A percentile compares a stretch with the other conserved stretches of the same genome.
phyloP scores from a whole-genome alignment of 2,888 invertebrate genomes.

The Axea sp. region DNA sequence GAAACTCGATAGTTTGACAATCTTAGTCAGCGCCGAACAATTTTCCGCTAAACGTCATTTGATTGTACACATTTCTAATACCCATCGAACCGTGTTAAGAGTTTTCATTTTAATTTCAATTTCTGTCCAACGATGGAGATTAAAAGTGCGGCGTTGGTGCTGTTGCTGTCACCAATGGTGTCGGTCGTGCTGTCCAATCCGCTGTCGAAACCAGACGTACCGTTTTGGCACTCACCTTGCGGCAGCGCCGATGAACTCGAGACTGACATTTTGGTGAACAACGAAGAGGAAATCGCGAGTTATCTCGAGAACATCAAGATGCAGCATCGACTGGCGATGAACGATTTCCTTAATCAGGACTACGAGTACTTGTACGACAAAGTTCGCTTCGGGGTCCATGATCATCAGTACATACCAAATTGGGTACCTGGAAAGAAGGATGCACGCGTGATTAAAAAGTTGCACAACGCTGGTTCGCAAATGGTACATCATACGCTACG shows the following conservation, averaged over 20 bases:
- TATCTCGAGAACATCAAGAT: constrained; percentile 69
- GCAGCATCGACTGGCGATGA: constrained; percentile 73
- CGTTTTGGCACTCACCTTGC: constrained; percentile 75
- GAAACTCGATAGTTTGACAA: constrained; percentile 77
- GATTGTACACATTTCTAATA: constrained; percentile 9
- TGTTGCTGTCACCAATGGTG: constrained; percentile 12
- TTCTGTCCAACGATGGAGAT: constrained; percentile 15
- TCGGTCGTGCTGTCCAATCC: constrained; percentile 55
- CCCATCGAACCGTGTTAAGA: too few species aligned
- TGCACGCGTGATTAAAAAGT: constrained; percentile 67
- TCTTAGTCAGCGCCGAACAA: constrained; percentile 72
- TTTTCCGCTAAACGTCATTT: constrained; percentile 46
- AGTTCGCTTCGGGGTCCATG: constrained; percentile 72
- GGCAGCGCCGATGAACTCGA: constrained; percentile 67
- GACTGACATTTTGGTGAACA: constrained; percentile 37
- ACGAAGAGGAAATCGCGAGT: constrained; percentile 61
- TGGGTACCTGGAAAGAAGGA: constrained; percentile 77
- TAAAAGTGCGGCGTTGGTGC: constrained; percentile 23
- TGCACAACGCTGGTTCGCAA: constrained; percentile 61
- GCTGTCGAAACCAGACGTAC: constrained; percentile 60
- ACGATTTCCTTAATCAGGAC: constrained; percentile 73
- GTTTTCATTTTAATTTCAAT: too few species aligned
- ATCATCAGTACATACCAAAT: constrained; percentile 77
- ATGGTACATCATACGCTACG: constrained; percentile 70
- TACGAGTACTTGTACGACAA: constrained; percentile 77